phyloP scores from a whole-genome alignment of 2,888 invertebrate genomes.

The Sesia apiformis region DNA sequence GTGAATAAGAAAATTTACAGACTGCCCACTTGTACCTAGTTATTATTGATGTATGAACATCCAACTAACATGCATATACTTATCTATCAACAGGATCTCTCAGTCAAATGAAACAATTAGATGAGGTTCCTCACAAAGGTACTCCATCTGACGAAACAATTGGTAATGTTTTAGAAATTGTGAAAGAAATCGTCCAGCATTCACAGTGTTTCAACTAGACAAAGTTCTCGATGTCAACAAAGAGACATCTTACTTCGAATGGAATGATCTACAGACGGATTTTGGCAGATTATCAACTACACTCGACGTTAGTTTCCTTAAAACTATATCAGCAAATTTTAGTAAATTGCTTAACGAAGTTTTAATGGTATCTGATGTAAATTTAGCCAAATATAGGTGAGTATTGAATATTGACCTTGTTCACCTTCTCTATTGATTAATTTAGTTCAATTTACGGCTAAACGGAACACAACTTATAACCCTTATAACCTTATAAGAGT shows the following conservation, averaged over 20 bases:
- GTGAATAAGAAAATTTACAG: too few species aligned
- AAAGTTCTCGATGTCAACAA: conserved; percentile 81
- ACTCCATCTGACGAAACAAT: too few species aligned
- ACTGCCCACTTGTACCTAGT: too few species aligned
- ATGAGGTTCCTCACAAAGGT: too few species aligned
- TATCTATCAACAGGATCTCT: too few species aligned
- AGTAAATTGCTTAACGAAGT: conserved; percentile 75
- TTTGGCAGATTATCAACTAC: conserved; percentile 67
- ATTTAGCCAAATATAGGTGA: conserved; percentile 76
- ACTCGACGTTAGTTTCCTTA: conserved; percentile 65
- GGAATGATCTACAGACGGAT: conserved; percentile 74
- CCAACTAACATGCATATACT: too few species aligned
- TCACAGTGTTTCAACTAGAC: conserved; percentile 81
- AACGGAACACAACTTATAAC: too few species aligned
- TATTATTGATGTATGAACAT: too few species aligned
- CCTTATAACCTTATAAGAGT: too few species aligned
- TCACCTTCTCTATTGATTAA: too few species aligned
- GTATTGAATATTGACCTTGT: neutral
- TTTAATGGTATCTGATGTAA: conserved; percentile 71
- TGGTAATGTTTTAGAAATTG: conserved; percentile 74
- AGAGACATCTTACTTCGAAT: conserved; percentile 77
- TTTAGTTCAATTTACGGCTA: too few species aligned
- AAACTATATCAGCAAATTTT: conserved; percentile 74
- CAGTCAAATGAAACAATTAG: too few species aligned
- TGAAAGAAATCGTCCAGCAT: conserved; percentile 81